These are phyloP conservation scores for Drosophila auraria DNA, from an alignment of 1,140 invertebrate genomes.

Conservation along the genomic window DNA sequence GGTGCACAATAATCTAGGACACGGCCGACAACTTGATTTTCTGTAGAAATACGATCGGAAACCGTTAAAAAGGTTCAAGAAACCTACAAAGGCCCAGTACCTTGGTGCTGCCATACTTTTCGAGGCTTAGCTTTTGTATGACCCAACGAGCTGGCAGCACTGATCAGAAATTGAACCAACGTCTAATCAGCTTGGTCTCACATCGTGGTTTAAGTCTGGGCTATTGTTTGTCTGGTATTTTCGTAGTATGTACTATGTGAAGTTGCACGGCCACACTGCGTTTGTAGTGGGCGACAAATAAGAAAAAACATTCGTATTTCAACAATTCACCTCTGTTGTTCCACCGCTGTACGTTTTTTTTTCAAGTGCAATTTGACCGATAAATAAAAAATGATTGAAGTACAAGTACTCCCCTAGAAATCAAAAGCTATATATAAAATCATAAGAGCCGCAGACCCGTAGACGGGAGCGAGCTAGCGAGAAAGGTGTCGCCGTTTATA, in stretches of 20 bases:
- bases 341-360: constrained; percentile 18
- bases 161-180: background rate
- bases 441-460: constrained; percentile 4
- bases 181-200: background rate
- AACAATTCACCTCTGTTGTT: constrained; percentile 17
- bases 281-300: background rate
- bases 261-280: background rate
- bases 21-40: too few species aligned
- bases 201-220: background rate
- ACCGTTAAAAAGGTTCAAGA: too few species aligned
- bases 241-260: background rate
- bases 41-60: too few species aligned
- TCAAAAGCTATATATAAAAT: constrained; percentile 8
- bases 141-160: too few species aligned
- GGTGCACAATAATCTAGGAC: too few species aligned
- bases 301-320: constrained; percentile 14
- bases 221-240: background rate
- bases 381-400: constrained; percentile 24
- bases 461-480: constrained; percentile 5
- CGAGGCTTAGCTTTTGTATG: too few species aligned
- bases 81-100: too few species aligned
- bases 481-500: constrained; percentile 33
- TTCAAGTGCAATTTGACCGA: constrained; percentile 23
- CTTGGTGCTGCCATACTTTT: too few species aligned
- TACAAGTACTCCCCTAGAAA: constrained; percentile 6